These are phyloP conservation scores for Avahi laniger DNA, from an alignment of 2,797 vertebrate genomes.

Conservation along the genomic window DNA sequence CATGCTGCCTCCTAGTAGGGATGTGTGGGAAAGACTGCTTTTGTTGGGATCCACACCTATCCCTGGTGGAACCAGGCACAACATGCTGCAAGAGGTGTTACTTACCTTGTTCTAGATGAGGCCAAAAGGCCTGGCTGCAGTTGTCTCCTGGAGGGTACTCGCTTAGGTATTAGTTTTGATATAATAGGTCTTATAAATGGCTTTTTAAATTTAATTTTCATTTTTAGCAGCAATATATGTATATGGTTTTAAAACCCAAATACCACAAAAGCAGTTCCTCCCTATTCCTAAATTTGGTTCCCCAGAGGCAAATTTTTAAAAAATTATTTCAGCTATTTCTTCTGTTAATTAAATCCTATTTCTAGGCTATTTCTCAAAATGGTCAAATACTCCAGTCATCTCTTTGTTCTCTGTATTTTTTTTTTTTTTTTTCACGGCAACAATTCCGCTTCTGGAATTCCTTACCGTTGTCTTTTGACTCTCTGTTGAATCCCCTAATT, in stretches of 20 bases:
- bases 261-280: not conserved
- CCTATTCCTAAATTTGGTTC: not conserved
- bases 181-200: not conserved
- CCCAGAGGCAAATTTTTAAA: not conserved
- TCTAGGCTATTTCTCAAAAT: not conserved
- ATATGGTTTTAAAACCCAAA: not conserved
- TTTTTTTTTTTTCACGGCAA: not conserved
- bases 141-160: not conserved
- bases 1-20: not conserved
- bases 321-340: slow-evolving; percentile 1
- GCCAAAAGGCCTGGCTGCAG: not conserved
- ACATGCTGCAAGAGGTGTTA: not conserved
- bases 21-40: not conserved
- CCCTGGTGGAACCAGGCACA: not conserved
- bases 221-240: not conserved
- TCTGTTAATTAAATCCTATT: not conserved
- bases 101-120: not conserved
- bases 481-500: not conserved
- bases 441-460: not conserved
- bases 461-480: not conserved
- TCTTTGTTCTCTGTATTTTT: not conserved
- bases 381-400: not conserved
- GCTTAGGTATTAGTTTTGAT: not conserved
- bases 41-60: not conserved
- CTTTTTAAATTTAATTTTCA: not conserved